Conservation (phyloP, 2,797 vertebrate species). For the Mareca strepera region DNA sequence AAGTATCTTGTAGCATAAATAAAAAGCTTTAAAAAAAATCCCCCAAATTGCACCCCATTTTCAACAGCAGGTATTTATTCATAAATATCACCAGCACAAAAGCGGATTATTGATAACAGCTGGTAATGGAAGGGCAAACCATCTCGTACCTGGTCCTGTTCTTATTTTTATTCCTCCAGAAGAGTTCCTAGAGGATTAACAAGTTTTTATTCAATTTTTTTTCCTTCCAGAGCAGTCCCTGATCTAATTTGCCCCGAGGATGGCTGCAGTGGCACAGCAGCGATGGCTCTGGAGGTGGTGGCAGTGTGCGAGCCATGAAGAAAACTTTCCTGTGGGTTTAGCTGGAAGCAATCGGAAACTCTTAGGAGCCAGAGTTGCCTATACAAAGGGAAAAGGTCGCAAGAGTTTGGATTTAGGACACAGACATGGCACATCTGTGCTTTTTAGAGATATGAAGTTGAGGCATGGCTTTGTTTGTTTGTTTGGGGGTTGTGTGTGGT, state of each 20-base stretch:
- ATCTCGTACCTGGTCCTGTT: background rate
- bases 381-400: background rate
- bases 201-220: background rate
- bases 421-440: background rate
- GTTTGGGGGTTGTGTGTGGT: too few relatives aligned
- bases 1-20: background rate
- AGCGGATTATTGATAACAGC: background rate
- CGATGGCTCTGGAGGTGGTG: background rate
- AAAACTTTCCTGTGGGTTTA: background rate
- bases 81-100: background rate
- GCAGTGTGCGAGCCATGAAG: background rate
- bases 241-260: fast-evolving
- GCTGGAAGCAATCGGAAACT: background rate
- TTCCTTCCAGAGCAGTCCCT: background rate
- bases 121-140: background rate
- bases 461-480: background rate
- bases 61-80: background rate
- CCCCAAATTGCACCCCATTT: background rate
- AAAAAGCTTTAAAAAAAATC: background rate
- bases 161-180: background rate
- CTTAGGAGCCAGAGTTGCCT: background rate
- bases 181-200: background rate
- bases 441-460: background rate
- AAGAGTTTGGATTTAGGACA: background rate
- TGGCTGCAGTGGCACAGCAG: background rate